Conservation (phyloP, 1,140 invertebrate genomes). For the Cydia splendana region DNA sequence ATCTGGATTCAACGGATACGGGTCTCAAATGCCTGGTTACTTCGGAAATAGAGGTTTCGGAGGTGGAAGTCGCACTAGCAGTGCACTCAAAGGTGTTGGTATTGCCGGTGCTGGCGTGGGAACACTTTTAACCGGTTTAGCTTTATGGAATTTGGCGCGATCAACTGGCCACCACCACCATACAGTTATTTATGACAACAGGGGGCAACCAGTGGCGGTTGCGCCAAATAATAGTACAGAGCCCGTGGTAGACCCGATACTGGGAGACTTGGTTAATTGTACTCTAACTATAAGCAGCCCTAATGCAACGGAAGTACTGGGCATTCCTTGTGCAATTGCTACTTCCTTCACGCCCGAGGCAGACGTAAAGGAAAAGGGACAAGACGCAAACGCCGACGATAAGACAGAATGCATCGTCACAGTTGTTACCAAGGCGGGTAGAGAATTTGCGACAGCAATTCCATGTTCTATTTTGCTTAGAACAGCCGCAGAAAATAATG, state of each 20-base stretch:
- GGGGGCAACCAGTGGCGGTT: constrained; percentile 69
- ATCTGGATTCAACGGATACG: constrained; percentile 33
- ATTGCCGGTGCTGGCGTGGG: constrained; percentile 74
- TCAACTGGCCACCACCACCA: constrained; percentile 70
- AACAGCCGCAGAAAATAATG: constrained; percentile 72
- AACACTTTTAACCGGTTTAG: constrained; percentile 73
- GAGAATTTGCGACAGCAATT: constrained; percentile 75
- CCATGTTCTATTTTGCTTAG: constrained; percentile 73
- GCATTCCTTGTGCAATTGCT: constrained; percentile 77
- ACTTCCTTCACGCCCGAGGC: constrained; percentile 75
- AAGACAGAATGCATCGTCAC: constrained; percentile 74
- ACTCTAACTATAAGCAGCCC: constrained; percentile 69
- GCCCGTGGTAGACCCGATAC: constrained; percentile 60
- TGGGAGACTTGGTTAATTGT: constrained; percentile 75
- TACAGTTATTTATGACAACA: constrained; percentile 72
- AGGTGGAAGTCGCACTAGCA: constrained; percentile 60
- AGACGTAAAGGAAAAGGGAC: constrained; percentile 58
- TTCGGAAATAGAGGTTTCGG: constrained; percentile 61
- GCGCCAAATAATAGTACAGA: constrained; percentile 62
- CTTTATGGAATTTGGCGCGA: constrained; percentile 76
- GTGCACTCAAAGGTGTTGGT: constrained; percentile 66
- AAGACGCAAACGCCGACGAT: constrained; percentile 51
- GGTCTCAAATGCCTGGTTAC: constrained; percentile 64
- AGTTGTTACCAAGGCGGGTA: constrained; percentile 66
- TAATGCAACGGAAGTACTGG: constrained; percentile 69